These are phyloP conservation scores for Meteorus cinctellus DNA, from an alignment of 2,888 invertebrate genomes.

Conservation along the genomic window DNA sequence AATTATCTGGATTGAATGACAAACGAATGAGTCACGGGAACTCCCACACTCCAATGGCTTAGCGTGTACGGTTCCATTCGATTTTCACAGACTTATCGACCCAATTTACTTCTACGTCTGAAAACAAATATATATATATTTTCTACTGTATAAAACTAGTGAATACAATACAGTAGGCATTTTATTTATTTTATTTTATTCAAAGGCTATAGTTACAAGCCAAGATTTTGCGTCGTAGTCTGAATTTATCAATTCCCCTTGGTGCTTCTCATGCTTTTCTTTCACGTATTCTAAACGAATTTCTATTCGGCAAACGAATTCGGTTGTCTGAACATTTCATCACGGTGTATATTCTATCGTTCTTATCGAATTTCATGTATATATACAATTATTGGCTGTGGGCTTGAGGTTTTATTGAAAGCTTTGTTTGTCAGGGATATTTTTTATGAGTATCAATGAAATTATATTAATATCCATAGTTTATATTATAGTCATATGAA, in stretches of 20 bases:
- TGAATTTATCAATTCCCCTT: neutral
- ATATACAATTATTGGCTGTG: neutral
- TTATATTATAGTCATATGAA: too few species aligned
- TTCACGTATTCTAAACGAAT: neutral
- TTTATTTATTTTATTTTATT: conserved; percentile 11
- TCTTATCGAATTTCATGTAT: neutral
- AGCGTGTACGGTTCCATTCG: conserved; percentile 43
- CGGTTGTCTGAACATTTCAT: neutral
- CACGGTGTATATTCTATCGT: neutral
- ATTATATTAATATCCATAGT: too few species aligned
- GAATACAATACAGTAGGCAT: neutral
- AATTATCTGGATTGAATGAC: conserved; percentile 48
- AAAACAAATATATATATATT: neutral
- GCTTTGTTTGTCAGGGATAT: neutral
- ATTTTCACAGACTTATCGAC: conserved; percentile 54
- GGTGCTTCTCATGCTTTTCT: neutral
- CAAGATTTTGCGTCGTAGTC: neutral
- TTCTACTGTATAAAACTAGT: neutral
- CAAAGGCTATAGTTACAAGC: neutral
- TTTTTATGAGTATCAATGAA: too few species aligned
- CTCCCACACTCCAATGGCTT: conserved; percentile 40
- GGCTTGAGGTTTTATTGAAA: neutral
- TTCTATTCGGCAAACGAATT: neutral
- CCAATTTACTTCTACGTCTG: conserved; percentile 38
- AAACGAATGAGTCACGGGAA: conserved; percentile 44